phyloP scores from a whole-genome alignment of 2,113 vertebrate species.

The Dermatemys mawii region DNA sequence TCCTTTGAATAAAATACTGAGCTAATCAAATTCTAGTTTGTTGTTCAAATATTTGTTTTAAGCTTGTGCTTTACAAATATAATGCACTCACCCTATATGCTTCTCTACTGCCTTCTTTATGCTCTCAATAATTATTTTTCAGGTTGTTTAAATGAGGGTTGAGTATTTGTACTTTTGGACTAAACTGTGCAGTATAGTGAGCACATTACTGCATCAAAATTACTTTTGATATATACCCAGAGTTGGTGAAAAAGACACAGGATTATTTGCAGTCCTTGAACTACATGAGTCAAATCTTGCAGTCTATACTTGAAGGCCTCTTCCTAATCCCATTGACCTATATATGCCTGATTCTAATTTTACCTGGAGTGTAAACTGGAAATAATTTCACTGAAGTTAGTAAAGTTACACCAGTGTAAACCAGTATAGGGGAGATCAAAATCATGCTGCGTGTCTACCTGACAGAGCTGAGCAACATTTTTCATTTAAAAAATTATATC shows the following conservation, averaged over 20 bases:
- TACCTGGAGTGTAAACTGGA: neutral
- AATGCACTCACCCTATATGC: neutral
- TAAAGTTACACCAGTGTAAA: neutral
- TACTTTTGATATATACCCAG: neutral
- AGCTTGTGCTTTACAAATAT: slow-evolving; percentile 30
- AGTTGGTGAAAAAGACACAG: neutral
- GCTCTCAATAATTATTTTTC: slow-evolving; percentile 24
- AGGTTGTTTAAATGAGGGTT: slow-evolving; percentile 37
- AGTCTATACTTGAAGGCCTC: neutral
- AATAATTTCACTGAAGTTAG: accelerated
- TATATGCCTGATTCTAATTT: neutral
- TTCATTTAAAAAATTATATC: neutral
- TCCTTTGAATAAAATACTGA: slow-evolving; percentile 38
- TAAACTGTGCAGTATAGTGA: neutral
- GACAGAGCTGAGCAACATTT: neutral
- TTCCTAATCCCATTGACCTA: neutral
- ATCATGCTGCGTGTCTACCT: neutral
- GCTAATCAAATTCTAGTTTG: slow-evolving; percentile 37
- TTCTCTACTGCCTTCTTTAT: neutral
- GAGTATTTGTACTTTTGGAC: slow-evolving; percentile 24
- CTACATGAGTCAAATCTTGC: neutral
- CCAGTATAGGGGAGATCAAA: neutral
- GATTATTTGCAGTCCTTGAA: neutral
- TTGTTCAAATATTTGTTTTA: slow-evolving; percentile 66
- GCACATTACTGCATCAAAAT: neutral